Conservation (phyloP, 2,888 invertebrate species). For the Mantis religiosa region DNA sequence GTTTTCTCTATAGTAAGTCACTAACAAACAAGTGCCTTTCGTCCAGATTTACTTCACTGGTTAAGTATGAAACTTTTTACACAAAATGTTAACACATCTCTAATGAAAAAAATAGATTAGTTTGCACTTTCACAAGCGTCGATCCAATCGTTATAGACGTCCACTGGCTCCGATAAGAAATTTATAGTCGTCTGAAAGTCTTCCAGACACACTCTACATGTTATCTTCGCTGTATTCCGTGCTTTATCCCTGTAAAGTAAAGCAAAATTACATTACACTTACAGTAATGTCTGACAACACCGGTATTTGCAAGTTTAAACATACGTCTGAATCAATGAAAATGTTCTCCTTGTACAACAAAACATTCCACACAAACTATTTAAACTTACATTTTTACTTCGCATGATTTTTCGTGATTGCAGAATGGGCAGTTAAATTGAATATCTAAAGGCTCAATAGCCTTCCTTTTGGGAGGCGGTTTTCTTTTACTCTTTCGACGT, state of each 20-base stretch:
- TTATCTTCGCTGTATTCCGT: conserved; percentile 89
- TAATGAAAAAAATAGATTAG: conserved; percentile 41
- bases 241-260: conserved; percentile 80
- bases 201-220: conserved; percentile 92
- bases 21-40: no score
- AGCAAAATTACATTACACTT: background rate
- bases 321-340: no score
- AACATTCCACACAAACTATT: background rate
- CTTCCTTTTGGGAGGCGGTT: conserved; percentile 93
- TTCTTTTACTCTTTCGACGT: conserved; percentile 92
- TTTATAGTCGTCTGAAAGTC: conserved; percentile 96
- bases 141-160: conserved; percentile 99
- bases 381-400: conserved; percentile 93
- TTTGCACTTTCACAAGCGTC: conserved; percentile 98
- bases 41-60: no score
- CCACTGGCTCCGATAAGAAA: conserved; percentile 93
- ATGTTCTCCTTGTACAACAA: no score
- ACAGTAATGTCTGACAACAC: no score
- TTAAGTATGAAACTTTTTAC: no score
- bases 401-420: conserved; percentile 98
- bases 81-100: no score
- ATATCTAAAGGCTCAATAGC: conserved; percentile 89
- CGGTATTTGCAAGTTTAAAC: no score
- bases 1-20: no score
- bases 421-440: conserved; percentile 98